Conservation (phyloP, 2,113 vertebrate species). For the Axis porcinus region DNA sequence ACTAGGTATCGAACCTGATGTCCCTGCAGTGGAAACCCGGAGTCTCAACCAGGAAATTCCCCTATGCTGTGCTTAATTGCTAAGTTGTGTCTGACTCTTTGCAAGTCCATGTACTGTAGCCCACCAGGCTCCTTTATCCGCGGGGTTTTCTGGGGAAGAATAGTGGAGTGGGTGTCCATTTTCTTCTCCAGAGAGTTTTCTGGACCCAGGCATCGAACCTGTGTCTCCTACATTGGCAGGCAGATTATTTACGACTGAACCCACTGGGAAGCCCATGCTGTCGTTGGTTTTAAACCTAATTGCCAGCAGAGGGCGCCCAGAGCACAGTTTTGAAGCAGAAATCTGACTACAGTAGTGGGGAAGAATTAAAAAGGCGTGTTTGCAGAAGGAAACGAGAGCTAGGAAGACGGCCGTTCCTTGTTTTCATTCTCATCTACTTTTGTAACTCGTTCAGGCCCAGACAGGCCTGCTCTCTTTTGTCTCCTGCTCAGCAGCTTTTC, state of each 20-base stretch:
- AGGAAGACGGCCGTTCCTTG: background rate
- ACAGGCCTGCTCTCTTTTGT: background rate
- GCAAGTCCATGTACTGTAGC: background rate
- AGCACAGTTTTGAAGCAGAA: slow-evolving; percentile 54
- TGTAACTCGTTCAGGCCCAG: background rate
- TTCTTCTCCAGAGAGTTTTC: background rate
- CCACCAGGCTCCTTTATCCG: background rate
- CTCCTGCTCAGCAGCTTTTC: background rate
- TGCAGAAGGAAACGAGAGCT: background rate
- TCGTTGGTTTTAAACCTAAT: background rate
- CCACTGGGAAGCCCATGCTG: background rate
- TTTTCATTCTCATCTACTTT: background rate
- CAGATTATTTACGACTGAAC: background rate
- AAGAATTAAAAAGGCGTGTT: background rate
- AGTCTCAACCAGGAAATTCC: background rate
- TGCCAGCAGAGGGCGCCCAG: slow-evolving; percentile 68
- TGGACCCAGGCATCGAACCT: background rate
- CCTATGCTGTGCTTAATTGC: background rate
- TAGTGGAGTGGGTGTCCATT: background rate
- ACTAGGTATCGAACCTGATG: background rate
- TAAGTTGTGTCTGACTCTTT: background rate
- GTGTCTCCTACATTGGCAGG: background rate
- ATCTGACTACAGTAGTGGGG: background rate
- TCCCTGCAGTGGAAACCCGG: background rate
- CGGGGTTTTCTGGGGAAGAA: background rate